These are phyloP conservation scores for Triops longicaudatus DNA, from an alignment of 1,140 invertebrate genomes.

Conservation along the genomic window DNA sequence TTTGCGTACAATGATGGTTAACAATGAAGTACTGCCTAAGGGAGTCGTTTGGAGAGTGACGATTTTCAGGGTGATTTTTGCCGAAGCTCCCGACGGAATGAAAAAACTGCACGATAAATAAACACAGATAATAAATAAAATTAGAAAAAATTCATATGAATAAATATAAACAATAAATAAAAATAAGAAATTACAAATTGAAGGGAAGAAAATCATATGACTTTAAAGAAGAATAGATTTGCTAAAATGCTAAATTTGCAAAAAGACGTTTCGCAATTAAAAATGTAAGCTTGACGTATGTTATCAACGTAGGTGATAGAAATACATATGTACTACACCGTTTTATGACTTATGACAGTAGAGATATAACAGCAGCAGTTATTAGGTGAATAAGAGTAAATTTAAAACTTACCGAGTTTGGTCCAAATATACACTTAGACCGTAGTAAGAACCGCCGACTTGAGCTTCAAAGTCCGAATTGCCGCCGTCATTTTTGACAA, in stretches of 20 bases:
- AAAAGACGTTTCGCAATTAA: too few species aligned
- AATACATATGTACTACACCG: neutral
- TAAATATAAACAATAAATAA: too few species aligned
- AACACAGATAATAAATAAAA: neutral
- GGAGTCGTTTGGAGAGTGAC: neutral
- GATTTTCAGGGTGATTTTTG: neutral
- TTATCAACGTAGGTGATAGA: neutral
- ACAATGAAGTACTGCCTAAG: neutral
- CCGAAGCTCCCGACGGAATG: neutral
- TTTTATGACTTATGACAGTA: neutral
- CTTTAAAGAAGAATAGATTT: too few species aligned
- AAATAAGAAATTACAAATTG: too few species aligned
- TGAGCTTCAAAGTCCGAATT: slow-evolving; percentile 17
- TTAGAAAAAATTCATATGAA: too few species aligned
- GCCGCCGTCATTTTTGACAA: slow-evolving; percentile 24
- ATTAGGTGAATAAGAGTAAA: neutral
- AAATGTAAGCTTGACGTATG: too few species aligned
- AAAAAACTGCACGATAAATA: neutral
- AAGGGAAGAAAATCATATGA: too few species aligned
- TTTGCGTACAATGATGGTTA: neutral
- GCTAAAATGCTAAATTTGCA: too few species aligned
- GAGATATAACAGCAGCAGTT: neutral
- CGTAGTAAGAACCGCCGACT: slow-evolving; percentile 20
- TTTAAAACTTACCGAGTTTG: slow-evolving; percentile 22
- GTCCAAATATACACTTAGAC: slow-evolving; percentile 19